A percentile compares a stretch with the other conserved stretches of the same genome.
These are phyloP conservation scores for Nomada flava DNA, from an alignment of 2,888 invertebrate species.

Conservation along the genomic window DNA sequence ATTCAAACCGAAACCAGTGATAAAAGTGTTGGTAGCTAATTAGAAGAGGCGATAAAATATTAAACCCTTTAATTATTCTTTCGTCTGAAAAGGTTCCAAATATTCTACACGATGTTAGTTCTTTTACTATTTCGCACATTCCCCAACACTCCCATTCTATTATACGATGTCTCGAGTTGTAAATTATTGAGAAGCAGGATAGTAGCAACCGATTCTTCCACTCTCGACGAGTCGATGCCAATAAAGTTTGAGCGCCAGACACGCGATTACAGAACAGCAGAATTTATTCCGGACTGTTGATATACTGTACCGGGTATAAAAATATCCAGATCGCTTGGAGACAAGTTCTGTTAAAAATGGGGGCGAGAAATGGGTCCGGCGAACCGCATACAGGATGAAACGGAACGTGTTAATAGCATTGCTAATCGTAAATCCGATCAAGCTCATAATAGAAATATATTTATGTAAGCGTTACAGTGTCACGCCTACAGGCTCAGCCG, in stretches of 20 bases:
- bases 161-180: neutral
- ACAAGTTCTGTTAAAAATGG: constrained; percentile 9
- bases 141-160: neutral
- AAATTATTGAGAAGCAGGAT: neutral
- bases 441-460: constrained; percentile 60
- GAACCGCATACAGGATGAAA: constrained; percentile 4
- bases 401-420: constrained; percentile 43
- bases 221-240: neutral
- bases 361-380: constrained; percentile 7
- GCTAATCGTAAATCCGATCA: constrained; percentile 55
- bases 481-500: constrained; percentile 58
- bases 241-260: neutral
- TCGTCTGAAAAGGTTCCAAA: neutral
- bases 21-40: too few relatives aligned
- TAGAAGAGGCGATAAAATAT: too few relatives aligned
- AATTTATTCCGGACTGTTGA: neutral
- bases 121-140: neutral
- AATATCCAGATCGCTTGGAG: neutral
- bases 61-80: too few relatives aligned
- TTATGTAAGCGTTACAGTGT: constrained; percentile 70
- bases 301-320: neutral
- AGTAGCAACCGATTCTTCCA: neutral
- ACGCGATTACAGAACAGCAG: neutral
- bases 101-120: neutral
- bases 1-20: neutral